Conservation (phyloP, 2,797 vertebrate species). For the Pyrocephalus nanus region DNA sequence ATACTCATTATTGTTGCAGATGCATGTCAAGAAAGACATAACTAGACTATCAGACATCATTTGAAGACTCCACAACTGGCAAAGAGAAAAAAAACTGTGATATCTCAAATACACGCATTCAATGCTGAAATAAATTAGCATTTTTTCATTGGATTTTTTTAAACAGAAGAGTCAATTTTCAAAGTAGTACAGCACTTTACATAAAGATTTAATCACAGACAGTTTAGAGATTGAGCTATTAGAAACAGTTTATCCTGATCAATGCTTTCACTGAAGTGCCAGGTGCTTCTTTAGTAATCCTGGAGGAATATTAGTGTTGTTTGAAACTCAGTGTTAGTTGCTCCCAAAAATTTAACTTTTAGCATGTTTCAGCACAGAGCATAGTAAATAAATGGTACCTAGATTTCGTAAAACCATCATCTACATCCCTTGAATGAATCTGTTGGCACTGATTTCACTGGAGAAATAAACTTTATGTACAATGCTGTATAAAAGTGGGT, state of each 20-base stretch:
- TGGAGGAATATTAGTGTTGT: neutral
- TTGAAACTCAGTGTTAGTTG: neutral
- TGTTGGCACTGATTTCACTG: neutral
- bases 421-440: neutral
- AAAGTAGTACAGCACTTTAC: neutral
- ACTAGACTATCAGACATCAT: neutral
- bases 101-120: neutral
- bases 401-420: neutral
- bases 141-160: neutral
- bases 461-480: neutral
- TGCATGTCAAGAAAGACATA: neutral
- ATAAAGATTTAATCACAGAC: neutral
- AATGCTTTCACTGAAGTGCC: slow-evolving; percentile 35
- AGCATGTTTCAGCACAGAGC: neutral
- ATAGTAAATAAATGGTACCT: neutral
- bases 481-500: neutral
- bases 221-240: neutral
- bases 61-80: neutral
- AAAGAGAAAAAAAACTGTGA: neutral
- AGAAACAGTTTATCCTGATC: slow-evolving; percentile 32
- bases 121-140: neutral
- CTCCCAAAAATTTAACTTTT: neutral
- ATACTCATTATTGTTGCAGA: neutral
- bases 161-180: slow-evolving; percentile 24
- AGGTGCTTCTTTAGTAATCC: slow-evolving; percentile 24